phyloP scores from a whole-genome alignment of 2,113 vertebrate species.

The Hippocampus mohnikei region DNA sequence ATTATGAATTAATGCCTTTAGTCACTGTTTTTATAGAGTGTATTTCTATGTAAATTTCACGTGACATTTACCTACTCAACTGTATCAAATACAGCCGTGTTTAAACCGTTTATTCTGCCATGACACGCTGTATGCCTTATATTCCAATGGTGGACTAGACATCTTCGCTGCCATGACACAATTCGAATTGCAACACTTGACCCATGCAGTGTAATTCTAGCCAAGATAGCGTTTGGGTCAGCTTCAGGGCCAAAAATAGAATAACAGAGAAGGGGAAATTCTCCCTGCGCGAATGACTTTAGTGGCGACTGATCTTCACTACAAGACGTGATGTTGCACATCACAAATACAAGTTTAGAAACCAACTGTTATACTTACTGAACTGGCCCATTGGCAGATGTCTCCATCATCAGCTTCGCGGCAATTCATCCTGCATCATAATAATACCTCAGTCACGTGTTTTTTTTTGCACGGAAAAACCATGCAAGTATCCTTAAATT shows the following conservation, averaged over 20 bases:
- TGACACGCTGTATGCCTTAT: too few relatives aligned
- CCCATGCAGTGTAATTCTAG: background rate
- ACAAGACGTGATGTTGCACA: background rate
- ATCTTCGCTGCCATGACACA: background rate
- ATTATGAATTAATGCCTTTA: too few relatives aligned
- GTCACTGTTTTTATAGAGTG: too few relatives aligned
- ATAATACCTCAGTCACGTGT: background rate
- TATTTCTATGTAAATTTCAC: background rate
- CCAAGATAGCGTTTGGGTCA: background rate
- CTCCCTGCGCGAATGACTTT: background rate
- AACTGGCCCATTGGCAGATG: conserved; percentile 36
- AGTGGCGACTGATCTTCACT: background rate
- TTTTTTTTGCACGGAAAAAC: background rate
- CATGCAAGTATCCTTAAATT: background rate
- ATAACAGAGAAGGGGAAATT: background rate
- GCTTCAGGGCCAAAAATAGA: background rate
- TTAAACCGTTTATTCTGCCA: too few relatives aligned
- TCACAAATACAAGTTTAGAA: background rate
- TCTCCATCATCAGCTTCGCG: conserved; percentile 19
- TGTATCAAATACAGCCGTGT: too few relatives aligned
- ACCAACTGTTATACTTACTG: conserved; percentile 40
- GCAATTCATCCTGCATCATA: conserved; percentile 43
- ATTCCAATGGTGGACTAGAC: too few relatives aligned
- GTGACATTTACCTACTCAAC: background rate
- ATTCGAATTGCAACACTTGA: background rate